A percentile compares a stretch with the other conserved stretches of the same genome.
These are phyloP conservation scores for Chiloscyllium punctatum DNA, from an alignment of 2,797 vertebrate genomes.

Conservation along the genomic window DNA sequence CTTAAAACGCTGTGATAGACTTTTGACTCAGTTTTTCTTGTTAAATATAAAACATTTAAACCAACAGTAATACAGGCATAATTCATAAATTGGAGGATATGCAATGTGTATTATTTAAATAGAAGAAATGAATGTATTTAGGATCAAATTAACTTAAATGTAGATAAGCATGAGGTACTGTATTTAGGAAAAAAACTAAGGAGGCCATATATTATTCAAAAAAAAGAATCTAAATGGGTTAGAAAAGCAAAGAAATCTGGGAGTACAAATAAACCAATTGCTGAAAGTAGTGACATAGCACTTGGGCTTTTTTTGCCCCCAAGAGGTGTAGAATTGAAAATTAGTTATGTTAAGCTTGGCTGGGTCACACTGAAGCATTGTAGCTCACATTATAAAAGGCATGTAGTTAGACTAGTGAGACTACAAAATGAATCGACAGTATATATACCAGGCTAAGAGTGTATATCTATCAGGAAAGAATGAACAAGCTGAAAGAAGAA, in stretches of 20 bases:
- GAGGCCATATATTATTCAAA: background rate
- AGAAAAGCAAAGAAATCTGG: background rate
- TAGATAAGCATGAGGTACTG: background rate
- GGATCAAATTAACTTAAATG: background rate
- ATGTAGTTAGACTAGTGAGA: background rate
- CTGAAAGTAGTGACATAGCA: background rate
- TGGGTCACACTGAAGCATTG: background rate
- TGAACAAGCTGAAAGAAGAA: background rate
- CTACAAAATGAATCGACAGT: background rate
- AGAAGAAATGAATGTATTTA: background rate
- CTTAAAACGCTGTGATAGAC: background rate
- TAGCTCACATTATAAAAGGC: background rate
- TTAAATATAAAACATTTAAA: constrained; percentile 25
- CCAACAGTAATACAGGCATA: background rate
- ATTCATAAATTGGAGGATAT: background rate
- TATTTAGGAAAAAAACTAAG: background rate
- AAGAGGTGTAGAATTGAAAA: background rate
- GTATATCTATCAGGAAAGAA: background rate
- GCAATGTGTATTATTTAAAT: constrained; percentile 22
- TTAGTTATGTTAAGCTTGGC: background rate
- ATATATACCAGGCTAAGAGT: background rate
- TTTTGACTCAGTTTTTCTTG: constrained; percentile 18
- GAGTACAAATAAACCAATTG: background rate
- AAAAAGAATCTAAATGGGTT: background rate
- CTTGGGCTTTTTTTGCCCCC: background rate